Evolutionary conservation across 2,888 invertebrate species (phyloP).

Genomic region (Acanthosoma haemorrhoidale): DNA sequence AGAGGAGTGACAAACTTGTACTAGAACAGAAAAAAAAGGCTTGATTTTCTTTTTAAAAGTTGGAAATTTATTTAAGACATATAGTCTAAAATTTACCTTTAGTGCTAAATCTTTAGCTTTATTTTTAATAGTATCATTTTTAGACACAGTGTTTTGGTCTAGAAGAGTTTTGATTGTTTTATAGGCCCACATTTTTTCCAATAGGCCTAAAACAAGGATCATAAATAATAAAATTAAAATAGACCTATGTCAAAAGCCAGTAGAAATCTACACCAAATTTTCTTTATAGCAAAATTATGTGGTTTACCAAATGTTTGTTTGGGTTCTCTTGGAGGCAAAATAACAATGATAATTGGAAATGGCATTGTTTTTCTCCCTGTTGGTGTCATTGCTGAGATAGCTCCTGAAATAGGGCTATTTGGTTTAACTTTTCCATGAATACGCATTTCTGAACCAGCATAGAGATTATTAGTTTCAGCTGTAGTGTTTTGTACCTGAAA

Average conservation of each 20-base stretch:
- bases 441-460: slow-evolving; percentile 58
- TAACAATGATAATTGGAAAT: neutral
- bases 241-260: neutral
- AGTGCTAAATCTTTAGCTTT: slow-evolving; percentile 56
- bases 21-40: slow-evolving; percentile 46
- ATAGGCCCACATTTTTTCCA: slow-evolving; percentile 60
- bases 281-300: neutral
- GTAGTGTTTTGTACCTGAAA: slow-evolving; percentile 50
- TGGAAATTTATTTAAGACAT: neutral
- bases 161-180: slow-evolving; percentile 60
- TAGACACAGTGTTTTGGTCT: slow-evolving; percentile 48
- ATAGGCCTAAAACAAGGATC: slow-evolving; percentile 29
- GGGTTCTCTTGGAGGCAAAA: neutral
- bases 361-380: neutral
- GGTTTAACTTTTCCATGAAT: slow-evolving; percentile 51
- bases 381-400: neutral
- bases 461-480: slow-evolving; percentile 52
- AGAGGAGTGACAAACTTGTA: slow-evolving; percentile 66
- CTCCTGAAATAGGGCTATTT: slow-evolving; percentile 9
- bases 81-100: slow-evolving; percentile 47
- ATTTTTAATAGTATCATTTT: slow-evolving; percentile 44
- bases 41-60: neutral
- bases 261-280: neutral
- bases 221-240: neutral
- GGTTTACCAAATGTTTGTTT: neutral